Evolutionary conservation across 2,113 vertebrate genomes (phyloP), one percentile per base, ranked within the genome.

Genomic region (Mungos mungo): DNA sequence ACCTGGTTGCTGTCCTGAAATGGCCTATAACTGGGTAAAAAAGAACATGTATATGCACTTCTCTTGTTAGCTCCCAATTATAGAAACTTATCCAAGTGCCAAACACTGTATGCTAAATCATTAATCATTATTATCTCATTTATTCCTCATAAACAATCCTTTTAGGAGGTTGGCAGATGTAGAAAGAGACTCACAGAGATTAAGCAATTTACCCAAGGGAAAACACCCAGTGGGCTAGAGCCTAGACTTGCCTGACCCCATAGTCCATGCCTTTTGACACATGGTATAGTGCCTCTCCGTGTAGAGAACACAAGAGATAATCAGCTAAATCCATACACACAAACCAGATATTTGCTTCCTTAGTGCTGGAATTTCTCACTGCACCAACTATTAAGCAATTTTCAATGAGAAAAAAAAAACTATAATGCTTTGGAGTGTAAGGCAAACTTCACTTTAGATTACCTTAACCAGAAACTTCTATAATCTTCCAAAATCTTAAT

Each of bases 401-500:
- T 69, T 74, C 45, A 79, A 90, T 27, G 47, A 8, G 10, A 50
- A 82, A 82, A 57, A 57, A 82, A 60, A 88, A 68, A 50, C 6
- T 65, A 7, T 45, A 76, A 94, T 77, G 23, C 69, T 84, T 88
- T 79, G 60, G n/a, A 31, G 84, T 41, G 7, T 71, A 54, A n/a
- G 50, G 8, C 45, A 84, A 94, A 65, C 11, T 38, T 77, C 25
- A 57, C 41, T 94, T 71, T 94, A 54, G 29, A 83, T 45, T 54
- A 52, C 41, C 60, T 88, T 91, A 84, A 94, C 74, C 45, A 50
- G 74, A 96, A 18, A 91, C 57, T 23, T 68, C 74, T 15, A 41
- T 63, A 65, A 91, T 74, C 54, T 77, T 41, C 68, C n/a, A 63
- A 88, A 94, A 88, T 88, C 23, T 88, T 94, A 81, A 93, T 74